Base-by-base conservation (phyloP, 1,140 invertebrate species). In the Drosophila sp. region DNA sequence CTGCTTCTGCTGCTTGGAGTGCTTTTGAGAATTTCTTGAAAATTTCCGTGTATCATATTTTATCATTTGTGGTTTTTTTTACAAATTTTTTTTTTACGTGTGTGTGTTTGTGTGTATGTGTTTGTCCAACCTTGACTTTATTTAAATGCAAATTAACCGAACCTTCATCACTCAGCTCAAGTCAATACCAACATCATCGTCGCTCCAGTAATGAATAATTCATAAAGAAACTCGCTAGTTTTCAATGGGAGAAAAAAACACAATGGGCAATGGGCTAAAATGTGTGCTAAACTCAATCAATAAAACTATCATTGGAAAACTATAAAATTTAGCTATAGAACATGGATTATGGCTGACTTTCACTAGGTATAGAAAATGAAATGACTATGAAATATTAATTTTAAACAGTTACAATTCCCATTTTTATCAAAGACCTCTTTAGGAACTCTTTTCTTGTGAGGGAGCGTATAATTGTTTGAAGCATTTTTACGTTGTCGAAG, bases 81-180 rank as follows among this genome's bases (percentile, higher is more conserved):
- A 17, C 17, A 17, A 17, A 25, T 44, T 66, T 57, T 40, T 5
- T 44, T 44, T 23, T 44, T 44, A 5, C 3, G 0, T n/a, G 10
- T 4, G 3, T 17, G 1, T 23, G n/a, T 50, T 5, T 27, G 44
- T 47, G 44, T 8, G 44, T 47, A 23, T 25, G 2, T 47, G 44
- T 50, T 11, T 11, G 8, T 27, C 44, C 44, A 86, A 83, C 83
- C 83, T 86, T 86, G 83, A 86, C 83, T 86, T 63, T 44, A 76
- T 86, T 86, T 76, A 66, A 66, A 87, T 86, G 84, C 61, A 86
- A 87, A 86, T 86, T 57, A 38, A 38, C 10, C 11, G 40, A 50
- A 50, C 44, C 44, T 50, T 50, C 23, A 50, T 50, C 44, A 50
- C 35, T 11, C 10, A 11, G 4, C 35, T 38, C 35, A 38, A 10